Evolutionary conservation across 2,888 invertebrate species (phyloP), one percentile per base, ranked within the genome.

Genomic region (Artemia sinica): DNA sequence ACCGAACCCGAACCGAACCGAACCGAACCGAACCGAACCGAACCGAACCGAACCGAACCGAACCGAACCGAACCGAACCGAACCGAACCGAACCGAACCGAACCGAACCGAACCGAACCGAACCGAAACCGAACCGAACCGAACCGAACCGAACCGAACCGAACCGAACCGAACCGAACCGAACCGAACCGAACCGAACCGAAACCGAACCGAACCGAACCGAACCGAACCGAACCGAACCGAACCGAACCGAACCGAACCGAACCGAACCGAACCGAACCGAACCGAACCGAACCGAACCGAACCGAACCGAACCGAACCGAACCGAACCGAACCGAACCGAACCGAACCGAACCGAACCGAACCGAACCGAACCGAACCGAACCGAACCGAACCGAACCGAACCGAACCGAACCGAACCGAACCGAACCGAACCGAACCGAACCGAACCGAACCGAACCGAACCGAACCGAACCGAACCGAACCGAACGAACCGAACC

Each of bases 21-120:
- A n/a, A n/a, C n/a, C 69, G 65, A 70, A 70, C 69, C 70, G 70
- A 70, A 70, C 69, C 69, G 11, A 69, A 70, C 70, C 70, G 65
- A 69, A 58, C 70, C 70, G 65, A 70, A 70, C 70, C 70, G 65
- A 69, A 69, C 70, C 70, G 65, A 69, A 66, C 70, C 70, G 70
- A 70, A 58, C 70, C 69, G 70, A 70, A 69, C 70, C 70, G 58
- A 69, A 69, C 69, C 70, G 58, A 70, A 70, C n/a, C n/a, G n/a
- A n/a, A n/a, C 69, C 70, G 58, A 69, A 69, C 69, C 70, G 28
- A 70, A 58, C 69, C 70, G 65, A 69, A 69, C 70, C 70, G 65
- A 69, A 70, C 70, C 69, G 28, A 69, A 70, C 70, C 70, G 65
- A 69, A 52, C 52, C 52, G 52, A 52, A 70, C 69, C 70, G n/a